These are phyloP conservation scores for Artibeus jamaicensis DNA, from an alignment of 2,797 vertebrate species.

Conservation along the genomic window DNA sequence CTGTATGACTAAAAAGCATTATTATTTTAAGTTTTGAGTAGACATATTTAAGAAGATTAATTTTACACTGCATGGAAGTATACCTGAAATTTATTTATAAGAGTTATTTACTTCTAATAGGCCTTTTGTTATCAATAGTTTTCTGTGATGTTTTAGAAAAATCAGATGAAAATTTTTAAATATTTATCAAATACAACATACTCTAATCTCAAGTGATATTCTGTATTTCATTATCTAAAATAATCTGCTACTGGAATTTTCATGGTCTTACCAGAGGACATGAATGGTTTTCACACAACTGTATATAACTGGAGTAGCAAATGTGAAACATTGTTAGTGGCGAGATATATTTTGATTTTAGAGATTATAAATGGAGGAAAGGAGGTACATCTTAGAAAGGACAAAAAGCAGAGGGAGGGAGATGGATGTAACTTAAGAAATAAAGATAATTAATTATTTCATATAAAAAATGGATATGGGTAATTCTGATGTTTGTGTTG, in stretches of 20 bases:
- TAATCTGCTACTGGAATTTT: background rate
- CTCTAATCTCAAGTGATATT: slow-evolving; percentile 20
- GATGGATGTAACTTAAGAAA: background rate
- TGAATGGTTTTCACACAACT: slow-evolving; percentile 4
- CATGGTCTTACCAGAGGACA: background rate
- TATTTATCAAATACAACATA: background rate
- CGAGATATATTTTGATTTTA: background rate
- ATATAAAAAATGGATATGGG: background rate
- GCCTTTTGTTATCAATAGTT: background rate
- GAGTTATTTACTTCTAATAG: background rate
- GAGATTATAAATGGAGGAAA: background rate
- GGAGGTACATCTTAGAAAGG: background rate
- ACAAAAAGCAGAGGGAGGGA: background rate
- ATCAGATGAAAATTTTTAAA: background rate
- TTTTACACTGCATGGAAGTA: background rate
- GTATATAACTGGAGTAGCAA: background rate
- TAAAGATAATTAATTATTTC: slow-evolving; percentile 5
- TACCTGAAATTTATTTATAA: slow-evolving; percentile 11
- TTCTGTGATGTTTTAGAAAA: background rate
- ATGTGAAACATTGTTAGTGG: background rate
- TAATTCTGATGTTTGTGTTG: background rate
- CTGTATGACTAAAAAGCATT: background rate
- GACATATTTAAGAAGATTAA: background rate
- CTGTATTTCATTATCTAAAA: slow-evolving; percentile 4
- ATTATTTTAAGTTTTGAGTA: background rate